Base-by-base conservation (phyloP, 1,140 invertebrate species). In the Reticulitermes speratus region DNA sequence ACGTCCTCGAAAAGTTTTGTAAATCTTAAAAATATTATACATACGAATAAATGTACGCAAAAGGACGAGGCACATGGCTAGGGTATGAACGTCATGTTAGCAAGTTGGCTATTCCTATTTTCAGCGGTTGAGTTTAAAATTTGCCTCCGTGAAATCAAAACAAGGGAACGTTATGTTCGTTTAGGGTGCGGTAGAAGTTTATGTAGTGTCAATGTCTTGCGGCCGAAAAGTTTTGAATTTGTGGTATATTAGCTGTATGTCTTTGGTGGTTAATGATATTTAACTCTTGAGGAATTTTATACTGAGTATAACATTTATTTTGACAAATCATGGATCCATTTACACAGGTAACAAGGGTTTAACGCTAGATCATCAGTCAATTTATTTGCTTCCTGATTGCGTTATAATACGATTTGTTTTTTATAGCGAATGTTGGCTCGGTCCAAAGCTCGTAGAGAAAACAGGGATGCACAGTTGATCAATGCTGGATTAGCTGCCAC, bases 401-500 rank as follows among this genome's bases (percentile, higher is more conserved):
- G 5, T 55, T 55, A 55, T 55, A 21, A 55, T 55, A 45, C 1
- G 6, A 44, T 11, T 32, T 84, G 0, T 85, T 69, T 19, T 89
- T 87, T 87, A 83, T 87, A 94, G 93, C 90, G 92, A 85, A 92
- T 94, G 90, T 89, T 94, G 84, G 92, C 93, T 83, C 90, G 93
- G 86, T 93, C 93, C 84, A 92, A 90, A 87, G 91, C 91, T 85
- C 91, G 93, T n/a, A 91, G 93, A 87, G 92, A 92, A 89, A 91
- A 93, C 87, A 88, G 93, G 84, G 89, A 93, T 87, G 90, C 88
- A 81, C 89, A 91, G 87, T 88, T 92, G 38, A 89, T 89, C n/a
- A 91, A 90, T 88, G 90, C 90, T 48, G 91, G 91, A 69, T 90
- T 91, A 83, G 89, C 91, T 87, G 86, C 90, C 48, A 89, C 90